A percentile compares a stretch with the other conserved stretches of the same genome.
phyloP scores from a whole-genome alignment of 2,888 invertebrate genomes.

The Abrostola tripartita region DNA sequence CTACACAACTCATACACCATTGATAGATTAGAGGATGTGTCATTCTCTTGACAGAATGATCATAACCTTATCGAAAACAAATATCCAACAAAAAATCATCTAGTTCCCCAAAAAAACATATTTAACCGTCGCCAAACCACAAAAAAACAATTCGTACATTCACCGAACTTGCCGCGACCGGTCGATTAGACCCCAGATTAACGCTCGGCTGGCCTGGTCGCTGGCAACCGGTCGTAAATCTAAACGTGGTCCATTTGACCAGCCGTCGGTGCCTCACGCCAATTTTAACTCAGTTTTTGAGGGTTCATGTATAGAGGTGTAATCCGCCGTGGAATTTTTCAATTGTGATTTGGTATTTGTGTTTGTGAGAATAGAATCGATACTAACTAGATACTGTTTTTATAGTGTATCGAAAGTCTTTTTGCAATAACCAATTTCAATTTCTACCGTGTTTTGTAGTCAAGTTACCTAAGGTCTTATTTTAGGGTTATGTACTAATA shows the following conservation, averaged over 20 bases:
- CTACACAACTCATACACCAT: too few relatives aligned
- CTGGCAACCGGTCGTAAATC: constrained; percentile 62
- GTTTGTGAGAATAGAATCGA: background rate
- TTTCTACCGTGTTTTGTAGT: too few relatives aligned
- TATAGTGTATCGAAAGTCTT: too few relatives aligned
- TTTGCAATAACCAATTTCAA: too few relatives aligned
- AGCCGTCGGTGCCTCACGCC: constrained; percentile 35
- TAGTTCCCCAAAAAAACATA: constrained; percentile 8
- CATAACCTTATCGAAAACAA: background rate
- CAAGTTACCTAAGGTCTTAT: too few relatives aligned
- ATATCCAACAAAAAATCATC: too few relatives aligned
- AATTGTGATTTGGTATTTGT: background rate
- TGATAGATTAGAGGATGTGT: too few relatives aligned
- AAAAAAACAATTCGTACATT: constrained; percentile 49
- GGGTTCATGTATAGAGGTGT: constrained; percentile 31
- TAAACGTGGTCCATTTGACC: constrained; percentile 62
- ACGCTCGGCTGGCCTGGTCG: constrained; percentile 60
- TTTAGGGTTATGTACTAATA: too few relatives aligned
- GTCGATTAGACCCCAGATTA: constrained; percentile 57
- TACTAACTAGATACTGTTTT: background rate
- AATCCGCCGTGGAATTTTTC: background rate
- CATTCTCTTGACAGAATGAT: background rate
- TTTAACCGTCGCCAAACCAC: constrained; percentile 6
- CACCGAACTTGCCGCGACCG: constrained; percentile 37
- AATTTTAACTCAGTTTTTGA: constrained; percentile 51